phyloP scores from a whole-genome alignment of 2,888 invertebrate genomes.

The Hybos culiciformis region DNA sequence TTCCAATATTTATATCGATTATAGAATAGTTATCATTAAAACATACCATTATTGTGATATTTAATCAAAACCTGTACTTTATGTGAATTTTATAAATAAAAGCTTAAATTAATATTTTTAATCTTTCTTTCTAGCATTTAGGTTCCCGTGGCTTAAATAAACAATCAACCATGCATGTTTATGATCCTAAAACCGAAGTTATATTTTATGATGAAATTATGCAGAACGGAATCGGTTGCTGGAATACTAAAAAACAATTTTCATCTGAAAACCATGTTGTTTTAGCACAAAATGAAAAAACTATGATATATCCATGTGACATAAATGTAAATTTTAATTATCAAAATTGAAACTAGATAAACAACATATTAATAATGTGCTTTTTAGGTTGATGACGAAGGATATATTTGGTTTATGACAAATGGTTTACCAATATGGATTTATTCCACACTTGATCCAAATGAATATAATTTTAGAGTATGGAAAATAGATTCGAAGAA shows the following conservation, averaged over 20 bases:
- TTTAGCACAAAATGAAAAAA: constrained; percentile 43
- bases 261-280: constrained; percentile 40
- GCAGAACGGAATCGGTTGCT: constrained; percentile 58
- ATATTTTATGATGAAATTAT: constrained; percentile 59
- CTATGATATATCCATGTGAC: constrained; percentile 60
- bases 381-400: constrained; percentile 48
- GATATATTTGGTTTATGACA: constrained; percentile 51
- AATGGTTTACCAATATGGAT: constrained; percentile 54
- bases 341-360: too few species aligned
- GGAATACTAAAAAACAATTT: constrained; percentile 47
- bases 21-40: too few species aligned
- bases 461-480: constrained; percentile 49
- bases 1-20: too few species aligned
- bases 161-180: constrained; percentile 56
- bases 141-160: constrained; percentile 50
- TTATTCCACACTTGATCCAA: constrained; percentile 45
- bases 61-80: too few species aligned
- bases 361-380: too few species aligned
- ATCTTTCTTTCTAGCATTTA: too few species aligned
- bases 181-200: constrained; percentile 45
- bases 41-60: too few species aligned
- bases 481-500: constrained; percentile 37
- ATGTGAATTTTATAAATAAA: too few species aligned
- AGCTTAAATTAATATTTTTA: too few species aligned
- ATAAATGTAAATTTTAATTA: constrained; percentile 36